Conservation (phyloP, 2,113 vertebrate species). For the Forbesichthys agassizii region DNA sequence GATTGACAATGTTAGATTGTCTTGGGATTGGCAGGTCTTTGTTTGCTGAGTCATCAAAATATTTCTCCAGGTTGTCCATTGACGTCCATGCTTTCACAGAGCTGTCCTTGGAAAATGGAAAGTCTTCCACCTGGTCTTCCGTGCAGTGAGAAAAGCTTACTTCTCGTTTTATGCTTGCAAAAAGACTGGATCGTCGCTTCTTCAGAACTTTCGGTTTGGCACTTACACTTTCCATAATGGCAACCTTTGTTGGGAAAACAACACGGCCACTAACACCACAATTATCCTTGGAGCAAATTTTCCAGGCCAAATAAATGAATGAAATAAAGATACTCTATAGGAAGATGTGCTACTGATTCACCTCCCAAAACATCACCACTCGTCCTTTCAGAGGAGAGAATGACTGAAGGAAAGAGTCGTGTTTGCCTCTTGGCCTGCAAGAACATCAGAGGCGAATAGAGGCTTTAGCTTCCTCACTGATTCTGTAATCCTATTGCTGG, state of each 20-base stretch:
- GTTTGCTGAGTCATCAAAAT: not conserved
- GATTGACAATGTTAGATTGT: slow-evolving; percentile 76
- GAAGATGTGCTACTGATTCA: slow-evolving; percentile 21
- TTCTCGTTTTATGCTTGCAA: slow-evolving; percentile 78
- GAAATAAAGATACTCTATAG: not conserved
- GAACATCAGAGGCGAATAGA: slow-evolving; percentile 65
- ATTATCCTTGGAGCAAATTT: not conserved
- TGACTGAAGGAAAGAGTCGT: slow-evolving; percentile 31
- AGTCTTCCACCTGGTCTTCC: slow-evolving; percentile 62
- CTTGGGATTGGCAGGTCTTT: slow-evolving; percentile 25
- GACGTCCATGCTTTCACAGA: slow-evolving; percentile 85
- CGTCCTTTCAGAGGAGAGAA: slow-evolving; percentile 1
- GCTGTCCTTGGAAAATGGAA: slow-evolving; percentile 83
- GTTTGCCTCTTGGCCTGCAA: slow-evolving; percentile 45
- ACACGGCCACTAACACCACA: not conserved
- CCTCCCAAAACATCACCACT: slow-evolving; percentile 13
- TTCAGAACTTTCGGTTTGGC: slow-evolving; percentile 59
- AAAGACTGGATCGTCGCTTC: slow-evolving; percentile 78
- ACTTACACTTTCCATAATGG: slow-evolving; percentile 56
- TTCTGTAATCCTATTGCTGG: slow-evolving; percentile 78
- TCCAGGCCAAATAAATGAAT: slow-evolving; percentile 10
- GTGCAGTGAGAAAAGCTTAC: slow-evolving; percentile 57
- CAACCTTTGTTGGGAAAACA: slow-evolving; percentile 12
- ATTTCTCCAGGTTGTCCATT: slow-evolving; percentile 74
- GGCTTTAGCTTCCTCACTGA: slow-evolving; percentile 68